Evolutionary conservation across 2,888 invertebrate genomes (phyloP).

Genomic region (Pocota personata): DNA sequence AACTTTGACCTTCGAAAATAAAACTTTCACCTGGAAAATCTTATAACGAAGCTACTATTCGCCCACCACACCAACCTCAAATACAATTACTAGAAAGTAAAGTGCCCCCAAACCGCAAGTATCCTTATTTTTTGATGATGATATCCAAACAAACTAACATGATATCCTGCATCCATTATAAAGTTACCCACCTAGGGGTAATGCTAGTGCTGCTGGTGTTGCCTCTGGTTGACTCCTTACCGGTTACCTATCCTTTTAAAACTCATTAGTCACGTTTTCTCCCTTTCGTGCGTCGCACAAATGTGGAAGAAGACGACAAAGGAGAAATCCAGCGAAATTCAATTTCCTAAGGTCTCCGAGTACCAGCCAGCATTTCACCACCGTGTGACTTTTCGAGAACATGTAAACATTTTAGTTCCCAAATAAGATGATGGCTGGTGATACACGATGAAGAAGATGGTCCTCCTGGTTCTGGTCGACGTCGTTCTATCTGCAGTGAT

Average conservation of each 20-base stretch:
- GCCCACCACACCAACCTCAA: not conserved
- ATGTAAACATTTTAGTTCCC: constrained; percentile 58
- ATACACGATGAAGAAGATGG: constrained; percentile 34
- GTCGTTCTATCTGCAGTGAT: constrained; percentile 16
- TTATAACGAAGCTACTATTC: constrained; percentile 22
- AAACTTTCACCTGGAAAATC: constrained; percentile 22
- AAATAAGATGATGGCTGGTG: constrained; percentile 65
- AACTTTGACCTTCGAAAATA: constrained; percentile 19
- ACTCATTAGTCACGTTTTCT: constrained; percentile 70
- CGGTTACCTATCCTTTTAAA: constrained; percentile 58
- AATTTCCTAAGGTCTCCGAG: constrained; percentile 10
- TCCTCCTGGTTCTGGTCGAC: not conserved
- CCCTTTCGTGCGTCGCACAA: constrained; percentile 17
- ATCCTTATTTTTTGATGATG: constrained; percentile 35
- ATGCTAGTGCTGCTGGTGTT: constrained; percentile 7
- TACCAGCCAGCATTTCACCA: constrained; percentile 31
- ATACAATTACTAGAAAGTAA: constrained; percentile 11
- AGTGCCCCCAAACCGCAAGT: constrained; percentile 25
- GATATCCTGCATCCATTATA: constrained; percentile 53
- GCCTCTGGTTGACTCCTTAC: constrained; percentile 16
- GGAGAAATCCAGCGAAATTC: not conserved
- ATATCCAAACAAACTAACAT: constrained; percentile 55
- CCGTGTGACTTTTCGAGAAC: constrained; percentile 53
- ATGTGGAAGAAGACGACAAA: constrained; percentile 15
- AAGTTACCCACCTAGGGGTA: constrained; percentile 45